phyloP scores from a whole-genome alignment of 2,888 invertebrate genomes.

The Aricia artaxerxes region DNA sequence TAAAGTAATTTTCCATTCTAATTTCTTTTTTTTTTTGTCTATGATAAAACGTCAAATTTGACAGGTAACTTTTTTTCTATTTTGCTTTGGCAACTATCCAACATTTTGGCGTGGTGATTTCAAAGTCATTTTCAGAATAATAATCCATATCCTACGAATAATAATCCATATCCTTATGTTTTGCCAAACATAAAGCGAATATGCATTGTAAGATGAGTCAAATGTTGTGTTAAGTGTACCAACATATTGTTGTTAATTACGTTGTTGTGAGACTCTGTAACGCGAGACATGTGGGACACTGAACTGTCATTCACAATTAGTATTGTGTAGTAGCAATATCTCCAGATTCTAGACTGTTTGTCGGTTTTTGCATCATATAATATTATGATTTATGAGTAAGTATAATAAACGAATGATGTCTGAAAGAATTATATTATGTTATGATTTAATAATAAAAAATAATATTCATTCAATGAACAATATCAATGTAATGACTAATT shows the following conservation, averaged over 20 bases:
- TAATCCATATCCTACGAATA: neutral
- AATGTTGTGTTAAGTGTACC: neutral
- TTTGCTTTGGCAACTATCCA: neutral
- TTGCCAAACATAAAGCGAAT: neutral
- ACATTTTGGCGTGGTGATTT: neutral
- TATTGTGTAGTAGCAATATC: neutral
- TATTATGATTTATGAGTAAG: too few species aligned
- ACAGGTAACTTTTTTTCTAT: neutral
- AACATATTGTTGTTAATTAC: constrained; percentile 10
- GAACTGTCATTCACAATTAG: neutral
- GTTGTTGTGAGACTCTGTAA: constrained; percentile 29
- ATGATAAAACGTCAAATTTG: neutral
- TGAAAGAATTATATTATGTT: too few species aligned
- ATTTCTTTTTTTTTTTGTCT: neutral
- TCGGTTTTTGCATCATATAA: too few species aligned
- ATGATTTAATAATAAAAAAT: too few species aligned
- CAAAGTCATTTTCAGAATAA: neutral
- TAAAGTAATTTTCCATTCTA: neutral
- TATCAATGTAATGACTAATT: neutral
- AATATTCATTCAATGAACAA: neutral
- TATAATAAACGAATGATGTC: too few species aligned
- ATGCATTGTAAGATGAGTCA: neutral
- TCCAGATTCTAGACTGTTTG: too few species aligned
- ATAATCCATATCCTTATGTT: neutral
- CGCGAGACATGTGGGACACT: constrained; percentile 25